Conservation (phyloP, 2,888 invertebrate genomes). For the Tinea trinotella region DNA sequence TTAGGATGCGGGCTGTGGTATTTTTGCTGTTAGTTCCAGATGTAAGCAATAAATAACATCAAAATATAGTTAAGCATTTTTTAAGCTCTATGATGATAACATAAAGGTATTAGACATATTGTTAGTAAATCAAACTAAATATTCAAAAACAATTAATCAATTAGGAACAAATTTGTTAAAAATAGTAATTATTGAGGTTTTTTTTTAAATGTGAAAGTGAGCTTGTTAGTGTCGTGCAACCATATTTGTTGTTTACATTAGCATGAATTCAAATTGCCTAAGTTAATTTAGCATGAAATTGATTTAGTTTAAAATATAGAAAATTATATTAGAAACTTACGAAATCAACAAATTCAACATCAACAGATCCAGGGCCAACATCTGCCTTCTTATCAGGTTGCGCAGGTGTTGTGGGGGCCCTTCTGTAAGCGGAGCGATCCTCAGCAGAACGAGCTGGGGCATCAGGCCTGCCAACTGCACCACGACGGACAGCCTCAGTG, state of each 20-base stretch:
- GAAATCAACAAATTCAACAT: constrained; percentile 85
- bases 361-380: constrained; percentile 94
- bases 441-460: constrained; percentile 83
- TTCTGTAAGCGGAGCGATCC: constrained; percentile 87
- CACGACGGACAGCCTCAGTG: constrained; percentile 87
- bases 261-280: no score
- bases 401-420: constrained; percentile 75
- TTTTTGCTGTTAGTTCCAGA: not conserved
- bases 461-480: constrained; percentile 78
- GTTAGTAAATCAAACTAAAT: no score
- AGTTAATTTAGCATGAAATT: no score
- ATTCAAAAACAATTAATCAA: no score
- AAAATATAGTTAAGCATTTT: no score
- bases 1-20: not conserved
- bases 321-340: constrained; percentile 24
- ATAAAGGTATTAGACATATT: no score
- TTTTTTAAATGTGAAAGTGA: no score
- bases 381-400: constrained; percentile 95
- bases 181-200: no score
- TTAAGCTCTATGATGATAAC: no score
- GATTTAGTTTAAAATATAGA: not conserved
- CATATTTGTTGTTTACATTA: no score
- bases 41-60: not conserved
- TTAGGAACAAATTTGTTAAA: no score
- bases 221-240: no score